Conservation (phyloP, 1,140 invertebrate genomes). For the Gyrodactylus salaris region DNA sequence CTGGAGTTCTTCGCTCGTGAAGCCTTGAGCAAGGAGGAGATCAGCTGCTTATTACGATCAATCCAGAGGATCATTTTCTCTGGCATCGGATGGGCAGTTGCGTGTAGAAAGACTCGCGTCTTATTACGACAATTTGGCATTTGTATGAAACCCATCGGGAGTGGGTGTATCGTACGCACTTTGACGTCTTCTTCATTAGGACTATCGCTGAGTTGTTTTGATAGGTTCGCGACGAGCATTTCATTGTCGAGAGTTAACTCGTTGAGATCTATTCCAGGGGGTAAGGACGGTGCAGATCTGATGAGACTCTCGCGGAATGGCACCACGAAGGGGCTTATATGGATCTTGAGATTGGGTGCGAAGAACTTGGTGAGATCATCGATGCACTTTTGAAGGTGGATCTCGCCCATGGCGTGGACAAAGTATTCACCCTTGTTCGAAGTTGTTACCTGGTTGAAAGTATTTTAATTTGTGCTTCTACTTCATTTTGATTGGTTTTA, state of each 20-base stretch:
- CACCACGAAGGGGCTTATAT: conserved; percentile 69
- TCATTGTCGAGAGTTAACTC: not conserved
- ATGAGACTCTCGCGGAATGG: conserved; percentile 61
- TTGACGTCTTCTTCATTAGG: not conserved
- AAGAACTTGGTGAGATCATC: conserved; percentile 36
- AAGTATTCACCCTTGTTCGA: conserved; percentile 82
- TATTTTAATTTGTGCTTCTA: not conserved
- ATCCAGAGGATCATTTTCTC: not conserved
- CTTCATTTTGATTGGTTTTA: not conserved
- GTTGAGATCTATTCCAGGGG: not conserved
- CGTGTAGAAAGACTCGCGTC: not conserved
- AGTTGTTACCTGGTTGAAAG: conserved; percentile 20
- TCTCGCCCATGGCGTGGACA: conserved; percentile 72
- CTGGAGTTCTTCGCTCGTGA: no score
- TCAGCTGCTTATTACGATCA: not conserved
- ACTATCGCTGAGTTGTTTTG: not conserved
- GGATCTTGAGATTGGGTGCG: conserved; percentile 39
- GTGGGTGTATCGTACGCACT: not conserved
- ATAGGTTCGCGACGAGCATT: no score
- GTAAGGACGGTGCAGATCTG: not conserved
- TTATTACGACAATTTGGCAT: not conserved
- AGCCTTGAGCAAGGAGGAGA: not conserved
- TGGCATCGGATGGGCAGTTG: not conserved
- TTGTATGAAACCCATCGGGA: not conserved
- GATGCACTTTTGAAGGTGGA: conserved; percentile 72